Conservation (phyloP, 1,140 invertebrate species). For the Drosophila virilis region DNA sequence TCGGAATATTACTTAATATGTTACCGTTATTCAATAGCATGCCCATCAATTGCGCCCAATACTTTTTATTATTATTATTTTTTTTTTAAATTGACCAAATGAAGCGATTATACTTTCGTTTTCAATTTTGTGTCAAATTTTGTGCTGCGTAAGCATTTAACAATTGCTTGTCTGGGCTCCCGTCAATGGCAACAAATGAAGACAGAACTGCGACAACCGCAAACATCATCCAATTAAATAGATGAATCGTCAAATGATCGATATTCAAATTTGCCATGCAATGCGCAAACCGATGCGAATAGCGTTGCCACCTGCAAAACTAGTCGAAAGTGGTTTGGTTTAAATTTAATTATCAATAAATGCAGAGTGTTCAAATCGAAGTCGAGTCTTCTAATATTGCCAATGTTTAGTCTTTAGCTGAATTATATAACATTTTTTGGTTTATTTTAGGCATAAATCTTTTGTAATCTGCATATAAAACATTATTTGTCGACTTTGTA, state of each 20-base stretch:
- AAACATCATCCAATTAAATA: conserved; percentile 22
- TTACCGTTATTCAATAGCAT: conserved; percentile 70
- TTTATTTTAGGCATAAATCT: too few relatives aligned
- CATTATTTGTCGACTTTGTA: too few relatives aligned
- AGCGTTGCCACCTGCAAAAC: not conserved
- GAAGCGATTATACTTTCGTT: conserved; percentile 64
- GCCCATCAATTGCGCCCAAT: conserved; percentile 61
- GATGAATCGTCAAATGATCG: not conserved
- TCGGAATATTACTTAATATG: conserved; percentile 46
- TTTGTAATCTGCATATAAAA: too few relatives aligned
- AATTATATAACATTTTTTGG: too few relatives aligned
- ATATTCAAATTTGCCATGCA: conserved; percentile 21
- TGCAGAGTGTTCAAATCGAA: too few relatives aligned
- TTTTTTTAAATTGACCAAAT: conserved; percentile 35
- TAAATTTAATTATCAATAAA: too few relatives aligned
- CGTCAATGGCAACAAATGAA: conserved; percentile 19
- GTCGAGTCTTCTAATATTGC: too few relatives aligned
- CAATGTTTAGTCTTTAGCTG: too few relatives aligned
- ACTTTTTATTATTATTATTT: conserved; percentile 32
- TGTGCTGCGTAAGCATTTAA: conserved; percentile 32
- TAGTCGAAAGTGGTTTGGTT: not conserved
- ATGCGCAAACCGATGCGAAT: not conserved
- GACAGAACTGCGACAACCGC: conserved; percentile 18
- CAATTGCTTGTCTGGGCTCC: conserved; percentile 13
- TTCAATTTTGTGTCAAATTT: conserved; percentile 39